phyloP scores from a whole-genome alignment of 2,797 vertebrate genomes.

The Girardinus metallicus region DNA sequence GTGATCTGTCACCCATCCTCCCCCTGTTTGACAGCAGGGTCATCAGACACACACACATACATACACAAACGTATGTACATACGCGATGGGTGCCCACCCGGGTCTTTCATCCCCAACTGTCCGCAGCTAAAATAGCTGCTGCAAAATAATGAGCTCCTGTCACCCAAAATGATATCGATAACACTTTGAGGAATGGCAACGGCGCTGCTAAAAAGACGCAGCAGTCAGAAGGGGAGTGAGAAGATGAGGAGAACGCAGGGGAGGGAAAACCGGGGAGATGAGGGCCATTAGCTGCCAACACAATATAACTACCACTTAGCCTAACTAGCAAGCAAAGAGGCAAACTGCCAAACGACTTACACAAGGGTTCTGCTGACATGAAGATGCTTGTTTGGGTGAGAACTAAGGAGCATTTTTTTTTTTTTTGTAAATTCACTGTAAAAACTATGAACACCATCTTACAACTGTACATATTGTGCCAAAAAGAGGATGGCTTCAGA shows the following conservation, averaged over 20 bases:
- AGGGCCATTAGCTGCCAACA: slow-evolving; percentile 76
- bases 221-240: slow-evolving; percentile 66
- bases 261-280: slow-evolving; percentile 64
- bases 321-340: slow-evolving; percentile 62
- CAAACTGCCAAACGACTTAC: slow-evolving; percentile 69
- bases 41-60: slow-evolving; percentile 45
- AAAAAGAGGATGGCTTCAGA: neutral
- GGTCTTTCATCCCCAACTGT: slow-evolving; percentile 57
- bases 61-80: slow-evolving; percentile 44
- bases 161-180: slow-evolving; percentile 79
- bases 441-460: slow-evolving; percentile 16
- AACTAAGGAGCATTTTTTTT: slow-evolving; percentile 43
- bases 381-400: slow-evolving; percentile 46
- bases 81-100: slow-evolving; percentile 51
- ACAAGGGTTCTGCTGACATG: slow-evolving; percentile 59
- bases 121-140: slow-evolving; percentile 75
- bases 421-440: slow-evolving; percentile 35
- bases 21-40: slow-evolving; percentile 72
- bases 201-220: slow-evolving; percentile 77
- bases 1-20: slow-evolving; percentile 70
- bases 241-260: slow-evolving; percentile 49
- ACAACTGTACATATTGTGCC: neutral
- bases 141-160: slow-evolving; percentile 82
- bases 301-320: slow-evolving; percentile 74
- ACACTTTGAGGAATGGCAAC: slow-evolving; percentile 76